phyloP scores from a whole-genome alignment of 2,113 vertebrate species.

The Pycnonotus jocosus region DNA sequence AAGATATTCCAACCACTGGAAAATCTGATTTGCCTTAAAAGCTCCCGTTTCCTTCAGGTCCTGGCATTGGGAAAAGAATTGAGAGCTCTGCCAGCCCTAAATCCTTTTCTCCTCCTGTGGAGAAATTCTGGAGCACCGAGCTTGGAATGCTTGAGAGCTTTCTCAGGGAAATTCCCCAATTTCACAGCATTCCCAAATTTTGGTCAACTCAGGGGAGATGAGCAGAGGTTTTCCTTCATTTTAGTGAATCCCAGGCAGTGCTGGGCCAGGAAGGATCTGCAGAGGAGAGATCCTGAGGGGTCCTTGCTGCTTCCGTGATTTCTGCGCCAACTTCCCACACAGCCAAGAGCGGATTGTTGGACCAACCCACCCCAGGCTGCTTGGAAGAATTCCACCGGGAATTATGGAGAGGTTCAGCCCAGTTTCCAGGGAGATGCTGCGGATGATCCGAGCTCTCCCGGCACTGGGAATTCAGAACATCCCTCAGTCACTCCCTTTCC shows the following conservation, averaged over 20 bases:
- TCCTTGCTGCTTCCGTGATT: not conserved
- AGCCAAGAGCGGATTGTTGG: fast-evolving
- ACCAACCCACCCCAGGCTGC: not conserved
- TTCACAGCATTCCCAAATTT: not conserved
- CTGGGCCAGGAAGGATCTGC: not conserved
- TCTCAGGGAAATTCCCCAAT: not conserved
- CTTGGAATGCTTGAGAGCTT: not conserved
- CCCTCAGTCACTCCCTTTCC: not conserved
- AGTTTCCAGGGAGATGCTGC: not conserved
- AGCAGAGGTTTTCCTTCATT: not conserved
- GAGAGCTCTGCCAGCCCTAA: not conserved
- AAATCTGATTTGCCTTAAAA: not conserved
- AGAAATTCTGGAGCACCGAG: not conserved
- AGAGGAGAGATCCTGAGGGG: not conserved
- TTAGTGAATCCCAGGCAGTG: not conserved
- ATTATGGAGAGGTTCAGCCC: not conserved
- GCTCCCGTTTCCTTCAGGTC: not conserved
- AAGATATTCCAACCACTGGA: not conserved
- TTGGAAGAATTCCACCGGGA: not conserved
- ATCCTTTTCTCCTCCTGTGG: not conserved
- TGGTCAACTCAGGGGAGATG: not conserved
- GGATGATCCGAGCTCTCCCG: not conserved
- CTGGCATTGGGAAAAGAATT: fast-evolving
- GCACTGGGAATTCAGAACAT: not conserved
- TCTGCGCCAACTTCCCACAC: not conserved